A percentile compares a stretch with the other conserved stretches of the same genome.
phyloP scores from a whole-genome alignment of 2,113 vertebrate genomes.

The Oostethus manadensis region DNA sequence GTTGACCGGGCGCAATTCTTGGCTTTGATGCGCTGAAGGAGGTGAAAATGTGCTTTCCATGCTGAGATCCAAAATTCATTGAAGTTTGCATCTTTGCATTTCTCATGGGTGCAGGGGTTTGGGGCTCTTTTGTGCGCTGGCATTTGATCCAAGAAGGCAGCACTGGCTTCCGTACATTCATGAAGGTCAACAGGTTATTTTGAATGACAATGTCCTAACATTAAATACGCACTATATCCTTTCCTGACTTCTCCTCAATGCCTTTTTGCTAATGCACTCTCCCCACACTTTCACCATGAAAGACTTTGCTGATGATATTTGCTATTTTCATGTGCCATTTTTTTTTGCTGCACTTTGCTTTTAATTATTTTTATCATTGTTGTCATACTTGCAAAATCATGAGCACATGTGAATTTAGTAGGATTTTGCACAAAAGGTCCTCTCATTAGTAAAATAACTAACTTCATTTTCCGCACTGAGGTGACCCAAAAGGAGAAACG shows the following conservation, averaged over 20 bases:
- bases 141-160: slow-evolving; percentile 31
- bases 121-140: slow-evolving; percentile 32
- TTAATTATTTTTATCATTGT: not conserved
- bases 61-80: slow-evolving; percentile 31
- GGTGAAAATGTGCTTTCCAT: slow-evolving; percentile 47
- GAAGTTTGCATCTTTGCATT: slow-evolving; percentile 34
- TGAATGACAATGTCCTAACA: not conserved
- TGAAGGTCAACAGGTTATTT: slow-evolving; percentile 33
- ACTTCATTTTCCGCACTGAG: too few species aligned
- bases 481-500: too few species aligned
- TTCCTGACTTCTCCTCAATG: slow-evolving; percentile 3
- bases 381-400: too few species aligned
- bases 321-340: too few species aligned
- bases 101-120: slow-evolving; percentile 27
- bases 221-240: slow-evolving; percentile 9
- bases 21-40: slow-evolving; percentile 39
- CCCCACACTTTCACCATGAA: too few species aligned
- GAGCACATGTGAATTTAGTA: too few species aligned
- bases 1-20: slow-evolving; percentile 14
- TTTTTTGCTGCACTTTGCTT: slow-evolving; percentile 8
- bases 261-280: slow-evolving; percentile 11
- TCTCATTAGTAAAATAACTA: too few species aligned
- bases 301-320: too few species aligned
- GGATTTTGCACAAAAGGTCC: too few species aligned
- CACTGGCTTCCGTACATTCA: slow-evolving; percentile 8